Evolutionary conservation across 1,140 invertebrate species (phyloP).

Genomic region (Nasonia giraulti): DNA sequence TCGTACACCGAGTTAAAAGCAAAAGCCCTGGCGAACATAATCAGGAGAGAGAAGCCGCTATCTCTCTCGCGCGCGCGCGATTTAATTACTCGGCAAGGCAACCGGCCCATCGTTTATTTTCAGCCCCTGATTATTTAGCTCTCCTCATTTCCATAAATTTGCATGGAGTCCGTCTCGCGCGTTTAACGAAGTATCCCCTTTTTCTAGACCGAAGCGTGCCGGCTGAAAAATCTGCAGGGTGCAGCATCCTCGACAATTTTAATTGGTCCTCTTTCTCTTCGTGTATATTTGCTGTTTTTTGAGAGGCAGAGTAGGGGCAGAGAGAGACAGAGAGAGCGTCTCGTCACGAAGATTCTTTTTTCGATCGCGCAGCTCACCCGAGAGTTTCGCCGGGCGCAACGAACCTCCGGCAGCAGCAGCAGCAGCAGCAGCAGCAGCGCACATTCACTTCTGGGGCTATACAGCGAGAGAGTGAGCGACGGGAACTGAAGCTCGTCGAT

Average conservation of each 20-base stretch:
- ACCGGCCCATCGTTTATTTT: not conserved
- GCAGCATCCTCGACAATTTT: not conserved
- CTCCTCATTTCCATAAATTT: not conserved
- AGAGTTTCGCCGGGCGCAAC: not conserved
- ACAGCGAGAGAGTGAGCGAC: not conserved
- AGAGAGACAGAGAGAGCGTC: too few species aligned
- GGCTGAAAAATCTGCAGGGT: not conserved
- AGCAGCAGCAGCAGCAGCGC: too few species aligned
- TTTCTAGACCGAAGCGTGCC: not conserved
- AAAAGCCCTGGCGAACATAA: not conserved
- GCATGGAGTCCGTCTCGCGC: not conserved
- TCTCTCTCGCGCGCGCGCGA: not conserved
- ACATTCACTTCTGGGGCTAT: not conserved
- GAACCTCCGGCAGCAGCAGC: not conserved
- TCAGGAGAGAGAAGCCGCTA: not conserved
- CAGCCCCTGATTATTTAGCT: not conserved
- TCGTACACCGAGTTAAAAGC: too few species aligned
- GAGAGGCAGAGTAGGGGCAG: too few species aligned
- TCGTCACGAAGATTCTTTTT: not conserved
- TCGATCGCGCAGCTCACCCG: not conserved
- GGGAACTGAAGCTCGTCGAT: conserved; percentile 17
- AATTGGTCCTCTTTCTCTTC: not conserved
- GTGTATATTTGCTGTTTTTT: too few species aligned
- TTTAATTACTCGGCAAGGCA: not conserved
- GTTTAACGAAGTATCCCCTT: not conserved